Percentiles rank a stretch among this genome's conserved stretches.
Conservation (phyloP, 2,113 vertebrate species). For the Daboia siamensis region DNA sequence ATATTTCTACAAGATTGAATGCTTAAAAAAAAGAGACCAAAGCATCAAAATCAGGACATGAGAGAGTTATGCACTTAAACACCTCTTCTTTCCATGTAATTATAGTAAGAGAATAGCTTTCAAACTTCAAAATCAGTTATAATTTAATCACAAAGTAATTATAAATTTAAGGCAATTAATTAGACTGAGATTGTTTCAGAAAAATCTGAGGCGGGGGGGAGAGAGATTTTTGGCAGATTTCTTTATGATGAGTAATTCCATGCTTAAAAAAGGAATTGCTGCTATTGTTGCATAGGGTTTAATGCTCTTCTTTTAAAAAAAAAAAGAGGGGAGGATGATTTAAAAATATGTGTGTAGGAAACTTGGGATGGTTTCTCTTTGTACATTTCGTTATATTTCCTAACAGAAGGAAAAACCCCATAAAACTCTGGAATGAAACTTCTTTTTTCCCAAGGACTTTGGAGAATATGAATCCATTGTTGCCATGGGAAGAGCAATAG, state of each 20-base stretch:
- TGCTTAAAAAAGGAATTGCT: not conserved
- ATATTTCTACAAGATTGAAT: not conserved
- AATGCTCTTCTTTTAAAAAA: not conserved
- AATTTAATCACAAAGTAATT: constrained; percentile 28
- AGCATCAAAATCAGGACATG: not conserved
- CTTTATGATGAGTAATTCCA: not conserved
- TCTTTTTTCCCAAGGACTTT: not conserved
- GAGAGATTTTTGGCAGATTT: not conserved
- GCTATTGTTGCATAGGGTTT: not conserved
- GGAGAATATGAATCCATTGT: not conserved
- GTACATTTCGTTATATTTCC: not conserved
- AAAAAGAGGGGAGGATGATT: not conserved
- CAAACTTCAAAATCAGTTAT: constrained; percentile 17
- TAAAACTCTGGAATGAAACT: not conserved
- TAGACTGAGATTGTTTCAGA: not conserved
- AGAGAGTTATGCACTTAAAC: constrained; percentile 20
- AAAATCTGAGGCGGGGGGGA: not conserved
- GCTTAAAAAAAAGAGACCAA: not conserved
- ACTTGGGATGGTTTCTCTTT: not conserved
- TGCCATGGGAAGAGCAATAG: constrained; percentile 1
- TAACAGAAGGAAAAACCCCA: not conserved
- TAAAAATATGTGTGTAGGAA: not conserved
- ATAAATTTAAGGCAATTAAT: constrained; percentile 25
- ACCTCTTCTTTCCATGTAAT: constrained; percentile 13
- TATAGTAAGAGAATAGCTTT: constrained; percentile 23